phyloP scores from a whole-genome alignment of 2,888 invertebrate genomes.

The Zaprionus obscuricornis region DNA sequence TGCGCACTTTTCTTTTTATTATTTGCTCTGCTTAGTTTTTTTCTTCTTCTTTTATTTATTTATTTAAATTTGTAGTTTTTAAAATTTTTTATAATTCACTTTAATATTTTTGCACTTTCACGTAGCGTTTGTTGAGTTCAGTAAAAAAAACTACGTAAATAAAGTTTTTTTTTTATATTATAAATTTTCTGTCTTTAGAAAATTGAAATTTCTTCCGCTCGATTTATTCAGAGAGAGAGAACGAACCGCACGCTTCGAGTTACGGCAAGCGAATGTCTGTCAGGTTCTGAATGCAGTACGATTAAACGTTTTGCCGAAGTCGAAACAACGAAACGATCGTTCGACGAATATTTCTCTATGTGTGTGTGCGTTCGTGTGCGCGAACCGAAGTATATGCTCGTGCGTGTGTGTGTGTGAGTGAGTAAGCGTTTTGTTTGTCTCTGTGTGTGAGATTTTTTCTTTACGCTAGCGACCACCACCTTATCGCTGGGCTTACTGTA shows the following conservation, averaged over 20 bases:
- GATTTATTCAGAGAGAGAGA: constrained; percentile 40
- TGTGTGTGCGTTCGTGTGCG: constrained; percentile 18
- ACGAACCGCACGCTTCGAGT: constrained; percentile 74
- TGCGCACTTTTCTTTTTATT: constrained; percentile 39
- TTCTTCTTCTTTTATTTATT: too few species aligned
- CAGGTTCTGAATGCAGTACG: constrained; percentile 77
- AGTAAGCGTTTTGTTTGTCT: constrained; percentile 21
- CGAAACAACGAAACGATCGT: constrained; percentile 52
- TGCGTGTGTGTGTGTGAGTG: constrained; percentile 7
- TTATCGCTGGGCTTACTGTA: constrained; percentile 78
- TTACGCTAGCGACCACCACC: constrained; percentile 62
- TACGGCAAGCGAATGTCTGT: constrained; percentile 81
- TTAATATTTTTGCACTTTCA: constrained; percentile 64
- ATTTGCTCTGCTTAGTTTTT: constrained; percentile 27
- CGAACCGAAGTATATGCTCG: constrained; percentile 9
- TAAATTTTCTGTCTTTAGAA: constrained; percentile 23
- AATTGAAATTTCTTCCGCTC: constrained; percentile 34
- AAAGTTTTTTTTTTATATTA: constrained; percentile 25
- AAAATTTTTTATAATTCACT: constrained; percentile 30
- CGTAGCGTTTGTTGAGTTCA: too few species aligned
- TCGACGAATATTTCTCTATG: constrained; percentile 31
- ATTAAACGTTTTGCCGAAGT: constrained; percentile 76
- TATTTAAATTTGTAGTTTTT: constrained; percentile 15
- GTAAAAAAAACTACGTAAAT: constrained; percentile 55
- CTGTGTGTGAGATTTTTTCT: constrained; percentile 17